These are phyloP conservation scores for Rachycentron canadum DNA, from an alignment of 2,797 vertebrate species.

Conservation along the genomic window DNA sequence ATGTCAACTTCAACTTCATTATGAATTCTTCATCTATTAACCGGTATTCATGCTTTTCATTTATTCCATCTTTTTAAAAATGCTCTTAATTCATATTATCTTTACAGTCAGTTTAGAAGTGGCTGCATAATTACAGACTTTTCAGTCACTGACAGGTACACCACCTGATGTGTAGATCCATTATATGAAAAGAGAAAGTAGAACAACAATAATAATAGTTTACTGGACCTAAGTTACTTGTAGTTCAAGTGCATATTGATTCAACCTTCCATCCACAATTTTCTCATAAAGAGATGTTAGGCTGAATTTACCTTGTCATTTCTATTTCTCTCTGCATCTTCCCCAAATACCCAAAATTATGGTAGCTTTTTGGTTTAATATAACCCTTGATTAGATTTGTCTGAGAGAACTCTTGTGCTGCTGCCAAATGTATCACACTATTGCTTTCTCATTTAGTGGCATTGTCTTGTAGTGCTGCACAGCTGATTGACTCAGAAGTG, in stretches of 20 bases:
- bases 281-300: neutral
- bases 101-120: neutral
- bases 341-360: neutral
- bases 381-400: neutral
- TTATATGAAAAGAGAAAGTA: neutral
- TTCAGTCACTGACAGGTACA: neutral
- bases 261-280: neutral
- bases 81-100: neutral
- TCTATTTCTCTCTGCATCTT: neutral
- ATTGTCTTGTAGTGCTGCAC: neutral
- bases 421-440: neutral
- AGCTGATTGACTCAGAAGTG: neutral
- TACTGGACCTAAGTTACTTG: neutral
- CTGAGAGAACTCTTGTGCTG: neutral
- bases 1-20: constrained; percentile 36
- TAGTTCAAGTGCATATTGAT: neutral
- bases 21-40: constrained; percentile 11
- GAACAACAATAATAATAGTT: neutral
- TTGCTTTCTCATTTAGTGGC: neutral
- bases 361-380: neutral
- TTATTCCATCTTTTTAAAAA: neutral
- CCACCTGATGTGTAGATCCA: neutral
- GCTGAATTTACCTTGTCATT: neutral
- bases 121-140: neutral
- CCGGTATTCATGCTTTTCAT: constrained; percentile 3